These are phyloP conservation scores for Formicarius rufipectus DNA, from an alignment of 2,113 vertebrate species.

Conservation along the genomic window DNA sequence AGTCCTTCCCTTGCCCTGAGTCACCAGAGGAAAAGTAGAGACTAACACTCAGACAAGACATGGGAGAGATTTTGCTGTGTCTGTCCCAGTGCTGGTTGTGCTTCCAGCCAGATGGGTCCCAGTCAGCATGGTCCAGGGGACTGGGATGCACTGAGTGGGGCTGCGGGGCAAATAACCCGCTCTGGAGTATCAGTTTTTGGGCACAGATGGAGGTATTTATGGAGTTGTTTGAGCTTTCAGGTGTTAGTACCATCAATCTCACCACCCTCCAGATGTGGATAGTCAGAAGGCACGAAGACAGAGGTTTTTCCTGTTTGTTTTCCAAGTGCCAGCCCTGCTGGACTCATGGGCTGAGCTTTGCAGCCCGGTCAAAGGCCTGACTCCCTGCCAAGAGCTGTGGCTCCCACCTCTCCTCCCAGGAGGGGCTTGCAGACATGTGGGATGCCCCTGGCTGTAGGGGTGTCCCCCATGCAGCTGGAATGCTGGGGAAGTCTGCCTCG, in stretches of 20 bases:
- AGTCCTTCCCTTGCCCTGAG: not conserved
- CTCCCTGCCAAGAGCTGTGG: not conserved
- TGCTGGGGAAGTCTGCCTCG: not conserved
- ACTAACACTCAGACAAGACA: not conserved
- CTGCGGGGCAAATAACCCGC: not conserved
- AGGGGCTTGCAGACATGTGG: not conserved
- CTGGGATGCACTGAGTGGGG: not conserved
- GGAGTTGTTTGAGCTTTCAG: not conserved
- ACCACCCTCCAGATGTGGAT: accelerated
- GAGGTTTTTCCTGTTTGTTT: not conserved
- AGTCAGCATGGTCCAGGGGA: not conserved
- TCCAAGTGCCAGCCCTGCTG: too few species aligned
- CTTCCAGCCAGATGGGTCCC: not conserved
- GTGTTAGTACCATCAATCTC: not conserved
- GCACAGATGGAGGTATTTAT: not conserved
- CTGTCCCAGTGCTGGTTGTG: not conserved
- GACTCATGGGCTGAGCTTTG: not conserved
- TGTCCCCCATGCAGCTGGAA: not conserved
- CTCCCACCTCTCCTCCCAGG: not conserved
- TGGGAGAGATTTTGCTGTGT: not conserved
- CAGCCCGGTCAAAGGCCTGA: not conserved
- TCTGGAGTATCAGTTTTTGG: not conserved
- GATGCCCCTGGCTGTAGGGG: not conserved
- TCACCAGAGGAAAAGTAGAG: not conserved
- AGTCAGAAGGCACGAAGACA: too few species aligned